Evolutionary conservation across 1,140 invertebrate genomes (phyloP).

Genomic region (Zophobas atratus): DNA sequence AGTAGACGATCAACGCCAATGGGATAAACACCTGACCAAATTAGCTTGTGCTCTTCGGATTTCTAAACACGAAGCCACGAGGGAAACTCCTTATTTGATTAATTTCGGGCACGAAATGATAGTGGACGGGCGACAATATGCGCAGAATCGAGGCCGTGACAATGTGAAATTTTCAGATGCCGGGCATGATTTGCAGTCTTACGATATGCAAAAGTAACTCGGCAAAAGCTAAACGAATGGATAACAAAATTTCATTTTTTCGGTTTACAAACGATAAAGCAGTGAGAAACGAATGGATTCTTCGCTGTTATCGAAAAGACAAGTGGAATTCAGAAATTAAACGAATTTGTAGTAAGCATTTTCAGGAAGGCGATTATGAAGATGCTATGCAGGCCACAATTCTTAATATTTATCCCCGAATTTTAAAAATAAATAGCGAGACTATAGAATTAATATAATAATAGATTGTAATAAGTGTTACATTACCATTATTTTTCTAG

Average conservation of each 20-base stretch:
- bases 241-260: slow-evolving; percentile 41
- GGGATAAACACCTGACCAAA: too few relatives aligned
- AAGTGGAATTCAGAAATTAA: slow-evolving; percentile 13
- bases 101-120: too few relatives aligned
- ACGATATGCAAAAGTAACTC: slow-evolving; percentile 43
- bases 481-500: neutral
- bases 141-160: too few relatives aligned
- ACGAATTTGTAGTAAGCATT: slow-evolving; percentile 49
- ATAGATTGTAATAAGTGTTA: neutral
- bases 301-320: slow-evolving; percentile 29
- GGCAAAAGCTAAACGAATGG: slow-evolving; percentile 22
- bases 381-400: slow-evolving; percentile 16
- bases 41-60: too few relatives aligned
- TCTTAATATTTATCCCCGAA: slow-evolving; percentile 4
- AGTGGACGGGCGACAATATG: too few relatives aligned
- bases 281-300: slow-evolving; percentile 42
- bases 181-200: slow-evolving; percentile 22
- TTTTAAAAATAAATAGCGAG: neutral
- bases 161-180: neutral
- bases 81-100: too few relatives aligned
- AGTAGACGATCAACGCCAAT: too few relatives aligned
- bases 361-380: slow-evolving; percentile 42
- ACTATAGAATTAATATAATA: neutral
- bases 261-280: slow-evolving; percentile 43
- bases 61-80: too few relatives aligned